These are phyloP conservation scores for Tringa solitaria DNA, from an alignment of 2,113 vertebrate species.

Conservation along the genomic window DNA sequence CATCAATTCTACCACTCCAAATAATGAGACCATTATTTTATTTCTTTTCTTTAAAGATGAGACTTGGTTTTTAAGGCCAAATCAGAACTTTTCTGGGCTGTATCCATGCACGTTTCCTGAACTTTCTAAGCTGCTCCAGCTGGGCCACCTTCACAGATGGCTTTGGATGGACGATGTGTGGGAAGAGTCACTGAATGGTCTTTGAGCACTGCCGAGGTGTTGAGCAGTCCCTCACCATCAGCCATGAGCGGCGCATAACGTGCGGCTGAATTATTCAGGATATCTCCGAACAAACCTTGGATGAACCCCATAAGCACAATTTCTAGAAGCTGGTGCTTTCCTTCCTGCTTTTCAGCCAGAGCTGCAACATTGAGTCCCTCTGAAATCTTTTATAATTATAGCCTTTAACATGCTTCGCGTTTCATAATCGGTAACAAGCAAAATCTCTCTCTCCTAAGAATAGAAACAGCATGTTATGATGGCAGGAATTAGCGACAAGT, in stretches of 20 bases:
- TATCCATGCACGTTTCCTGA: neutral
- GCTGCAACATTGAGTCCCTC: neutral
- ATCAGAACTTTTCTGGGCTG: neutral
- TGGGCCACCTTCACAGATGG: neutral
- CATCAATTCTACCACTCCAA: neutral
- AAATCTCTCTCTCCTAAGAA: slow-evolving; percentile 20
- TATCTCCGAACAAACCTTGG: neutral
- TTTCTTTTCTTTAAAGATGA: neutral
- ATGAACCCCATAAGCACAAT: neutral
- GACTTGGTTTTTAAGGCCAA: neutral
- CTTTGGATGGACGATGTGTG: neutral
- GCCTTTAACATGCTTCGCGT: neutral
- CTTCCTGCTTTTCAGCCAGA: neutral
- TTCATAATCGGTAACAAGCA: neutral
- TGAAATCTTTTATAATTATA: slow-evolving; percentile 23
- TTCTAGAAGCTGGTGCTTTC: neutral
- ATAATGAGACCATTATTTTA: neutral
- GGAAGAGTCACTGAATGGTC: neutral
- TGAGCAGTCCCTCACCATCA: neutral
- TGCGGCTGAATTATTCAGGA: slow-evolving; percentile 17
- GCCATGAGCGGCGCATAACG: neutral
- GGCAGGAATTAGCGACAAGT: neutral
- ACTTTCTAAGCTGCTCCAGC: neutral
- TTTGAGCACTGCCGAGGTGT: neutral
- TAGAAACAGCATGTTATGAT: neutral